Base-by-base conservation (phyloP, 2,888 invertebrate genomes). In the Cheilosia scutellata region DNA sequence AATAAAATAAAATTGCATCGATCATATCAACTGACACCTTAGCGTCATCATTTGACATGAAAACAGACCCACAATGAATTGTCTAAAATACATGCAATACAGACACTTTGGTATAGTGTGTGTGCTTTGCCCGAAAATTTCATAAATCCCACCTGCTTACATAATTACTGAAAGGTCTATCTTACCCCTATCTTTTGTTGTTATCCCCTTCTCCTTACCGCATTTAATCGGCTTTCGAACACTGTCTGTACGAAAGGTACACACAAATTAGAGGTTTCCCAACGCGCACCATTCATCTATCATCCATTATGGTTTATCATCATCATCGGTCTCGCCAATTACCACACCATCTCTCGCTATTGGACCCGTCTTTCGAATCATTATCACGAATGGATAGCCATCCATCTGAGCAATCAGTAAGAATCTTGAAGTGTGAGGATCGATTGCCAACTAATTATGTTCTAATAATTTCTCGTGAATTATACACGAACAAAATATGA, bases 361-460 rank as follows among this genome's bases (percentile, higher is more conserved):
- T 49, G 40, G 20, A 20, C 20, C 74, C 65, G 47, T 68, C 80
- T 47, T 9, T 53, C 29, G 40, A 68, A 63, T 68, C 53, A 80
- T 74, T 80, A 74, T 66, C 62, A 66, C 80, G 72, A 44, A 62
- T 74, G 80, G 68, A 62, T 80, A 47, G 47, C 47, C 51, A 68
- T 68, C 68, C 66, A 68, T 68, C 62, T 62, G 37, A 68, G 62
- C 80, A 80, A 80, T 80, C 74, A 68, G 60, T 53, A 55, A 33
- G 58, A 74, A 44, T 68, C 47, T 47, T 68, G 25, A 62, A 80
- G 80, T 80, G 74, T 80, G 74, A 74, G 80, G 68, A 80, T 80
- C 74, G 68, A 74, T 80, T 80, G 66, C 62, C 74, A 62, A 49
- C 66, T 74, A 80, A 80, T 80, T 80, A 66, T 63, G 68, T 80